Base-by-base conservation (phyloP, 2,888 invertebrate genomes). In the Rosalia funebris region DNA sequence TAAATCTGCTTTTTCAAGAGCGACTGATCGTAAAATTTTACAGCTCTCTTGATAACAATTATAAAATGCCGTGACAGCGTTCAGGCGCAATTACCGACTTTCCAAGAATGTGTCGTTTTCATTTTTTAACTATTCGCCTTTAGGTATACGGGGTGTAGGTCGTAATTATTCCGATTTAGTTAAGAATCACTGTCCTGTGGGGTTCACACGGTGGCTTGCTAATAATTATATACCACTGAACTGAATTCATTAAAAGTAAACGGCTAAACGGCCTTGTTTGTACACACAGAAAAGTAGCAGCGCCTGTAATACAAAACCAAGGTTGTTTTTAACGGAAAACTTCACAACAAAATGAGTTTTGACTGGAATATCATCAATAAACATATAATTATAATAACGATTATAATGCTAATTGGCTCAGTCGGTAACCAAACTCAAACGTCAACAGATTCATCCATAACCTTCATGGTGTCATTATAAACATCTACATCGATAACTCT, bases 11-110 rank as follows among this genome's bases (percentile, higher is more conserved):
- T 66, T 67, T 65, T 62, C 44, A 37, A 60, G 41, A 34, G 53
- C 39, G 52, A 32, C 46, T 12, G 55, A 52, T 63, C 66, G 60
- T 68, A 66, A 68, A 68, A 66, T 68, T 64, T 68, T 57, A 69
- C 60, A 55, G 65, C 63, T 60, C 68, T 62, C 69, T 56, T 57
- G 66, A 63, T 66, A 63, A 66, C 64, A 64, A 69, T 69, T 69
- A 69, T 69, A 69, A 69, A 66, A 66, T 66, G 59, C 66, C 66
- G 59, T 64, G 65, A 66, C 62, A 56, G 47, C 63, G 64, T 66
- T 37, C 62, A 58, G 57, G 42, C 48, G 63, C 66, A 62, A 66
- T 66, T 66, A 66, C 62, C 59, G 58, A 53, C 60, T 48, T 66
- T 69, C 66, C 63, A 54, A 60, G 69, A 65, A 65, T 60, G 62